Base-by-base conservation (phyloP, 2,113 vertebrate species). In the Tachysurus fulvidraco region DNA sequence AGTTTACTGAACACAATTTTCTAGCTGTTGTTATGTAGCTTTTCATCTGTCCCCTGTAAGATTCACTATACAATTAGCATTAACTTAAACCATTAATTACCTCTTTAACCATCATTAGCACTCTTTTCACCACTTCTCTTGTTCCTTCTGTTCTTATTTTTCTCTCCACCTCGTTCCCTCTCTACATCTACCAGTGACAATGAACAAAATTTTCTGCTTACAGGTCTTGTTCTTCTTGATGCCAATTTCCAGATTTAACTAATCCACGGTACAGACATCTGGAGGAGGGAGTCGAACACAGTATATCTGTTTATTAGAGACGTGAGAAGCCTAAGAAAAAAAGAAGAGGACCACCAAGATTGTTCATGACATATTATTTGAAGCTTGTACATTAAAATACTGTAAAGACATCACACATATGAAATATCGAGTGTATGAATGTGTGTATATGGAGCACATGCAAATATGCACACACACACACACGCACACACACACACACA, bases 251-350 rank as follows among this genome's bases (percentile, higher is more conserved):
- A 83, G 88, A 80, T 80, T 65, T 86, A 84, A 50, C 84, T 65
- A 85, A 46, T 55, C 46, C 71, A 71, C 57, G 52, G 41, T 81
- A 83, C 84, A 89, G 74, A 81, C 81, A 89, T 89, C 74, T 88
- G 89, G 84, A 81, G 81, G 84, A 80, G 86, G 80, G 28, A 83
- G 81, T 76, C 50, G n/a, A 86, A 86, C 74, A 83, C 73, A 79
- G 23, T 60, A 65, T 52, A 88, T 89, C 86, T 88, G 84, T 86
- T 78, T 46, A n/a, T 79, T 52, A 85, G 62, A 86, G 86, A 88
- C 44, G 23, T 83, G 84, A 81, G 13, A 30, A 77, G 83, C n/a
- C 30, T 74, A 62, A 64, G 46, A 69, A 52, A 67, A 71, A 52
- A 54, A 74, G 17, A 3, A 71, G n/a, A 23, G 13, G 86, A 87